Base-by-base conservation (phyloP, 2,113 vertebrate genomes). In the Python bivittatus region DNA sequence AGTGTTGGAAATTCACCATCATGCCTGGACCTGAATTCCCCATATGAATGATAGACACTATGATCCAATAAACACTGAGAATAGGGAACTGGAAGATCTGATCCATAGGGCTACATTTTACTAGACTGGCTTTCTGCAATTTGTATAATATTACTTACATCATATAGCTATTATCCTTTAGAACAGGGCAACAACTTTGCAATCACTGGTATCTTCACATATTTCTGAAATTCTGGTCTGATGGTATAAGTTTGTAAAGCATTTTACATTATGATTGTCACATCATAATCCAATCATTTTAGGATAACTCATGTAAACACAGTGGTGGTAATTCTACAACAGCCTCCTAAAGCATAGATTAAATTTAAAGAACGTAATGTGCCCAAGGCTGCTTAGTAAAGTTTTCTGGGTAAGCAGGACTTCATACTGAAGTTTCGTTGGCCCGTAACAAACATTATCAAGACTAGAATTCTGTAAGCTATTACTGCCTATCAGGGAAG, bases 11-110 rank as follows among this genome's bases (percentile, higher is more conserved):
- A 91, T 48, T 9, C 92, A 93, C 89, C 91, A 90, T 84, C 27
- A 60, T 72, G n/a, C 91, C 10, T 38, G 92, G 57, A 88, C 79
- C 29, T 92, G 68, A 88, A 86, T 86, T 92, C 84, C 88, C 29
- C 29, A 68, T n/a, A 57, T 91, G 57, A 85, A 61, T 86, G 9
- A 60, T 3, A 64, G 12, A 13, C 48, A 86, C 54, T n/a, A 13
- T 79, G 33, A 11, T 57, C 52, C 33, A 13, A 38, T n/a, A n/a
- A 44, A 42, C 17, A 38, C 57, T 79, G 33, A 48, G 6, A 33
- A 38, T 25, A 13, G 83, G 57, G 17, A 85, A 44, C 27, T 86
- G 42, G n/a, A 9, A 91, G 8, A 68, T 22, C 8, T 72, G 38
- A 1, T 44, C 27, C 13, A 17, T 22, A 3, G 61, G 20, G 56